Evolutionary conservation across 2,113 vertebrate genomes (phyloP), one percentile per base, ranked within the genome.

Genomic region (Gallinago jamesoni): DNA sequence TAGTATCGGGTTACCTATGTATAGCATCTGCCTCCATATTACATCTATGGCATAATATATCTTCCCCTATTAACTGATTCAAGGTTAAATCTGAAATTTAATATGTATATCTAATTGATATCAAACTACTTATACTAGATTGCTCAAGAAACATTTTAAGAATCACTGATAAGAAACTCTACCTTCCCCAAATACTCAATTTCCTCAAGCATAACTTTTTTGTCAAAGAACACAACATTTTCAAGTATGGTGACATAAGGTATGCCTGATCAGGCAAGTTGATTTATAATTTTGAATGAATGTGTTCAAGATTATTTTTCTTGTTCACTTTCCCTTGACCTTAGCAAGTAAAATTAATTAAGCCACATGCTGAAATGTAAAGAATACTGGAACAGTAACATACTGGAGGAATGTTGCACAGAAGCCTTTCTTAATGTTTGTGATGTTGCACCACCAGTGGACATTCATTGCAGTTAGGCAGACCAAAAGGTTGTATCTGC

Each of bases 201-300:
- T 87, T 77, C 6, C 23, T 87, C 37, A 87, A 70, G 8, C 8
- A 43, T 28, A 24, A 2, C 6, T 60, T 14, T 73, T 84, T 48
- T 48, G 48, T 14, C 41, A 63, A 84, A 69, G 23, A 52, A 25
- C 0, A 0, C 28, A 37, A 4, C 3, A 27, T 62, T 77, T 84
- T 13, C 8, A 48, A 23, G 10, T 15, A 41, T 2, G 2, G 21
- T 62, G 33, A 74, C 14, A 17, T 35, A 73, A 84, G 67, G 6
- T 16, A 85, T 27, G 33, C 0, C 0, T 41, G 39, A 52, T 55
- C 3, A 6, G 24, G 41, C 10, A 67, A 7, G 9, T 21, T 39
- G 16, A 4, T 84, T 84, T 70, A 75, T 56, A 81, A 63, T 70
- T 64, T 53, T 83, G 30, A 56, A 73, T 45, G 15, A 85, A 52